Conservation (phyloP, 2,797 vertebrate species). For the Pristis pectinata region DNA sequence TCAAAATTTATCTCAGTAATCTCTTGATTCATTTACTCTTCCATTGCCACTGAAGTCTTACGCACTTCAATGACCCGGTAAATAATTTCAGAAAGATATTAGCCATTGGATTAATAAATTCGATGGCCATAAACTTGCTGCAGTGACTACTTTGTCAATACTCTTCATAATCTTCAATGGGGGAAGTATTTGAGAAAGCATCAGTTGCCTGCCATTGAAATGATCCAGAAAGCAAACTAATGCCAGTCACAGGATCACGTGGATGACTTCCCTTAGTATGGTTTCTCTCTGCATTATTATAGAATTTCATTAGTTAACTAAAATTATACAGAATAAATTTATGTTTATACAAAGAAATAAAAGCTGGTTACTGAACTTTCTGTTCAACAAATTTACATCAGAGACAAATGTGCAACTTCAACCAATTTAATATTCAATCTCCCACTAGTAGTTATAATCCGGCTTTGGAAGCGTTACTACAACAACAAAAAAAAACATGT, state of each 20-base stretch:
- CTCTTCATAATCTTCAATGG: background rate
- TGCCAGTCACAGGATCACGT: background rate
- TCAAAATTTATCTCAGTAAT: background rate
- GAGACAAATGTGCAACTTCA: background rate
- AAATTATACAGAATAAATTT: background rate
- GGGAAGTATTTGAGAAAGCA: background rate
- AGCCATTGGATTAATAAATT: background rate
- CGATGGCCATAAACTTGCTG: background rate
- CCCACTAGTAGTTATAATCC: background rate
- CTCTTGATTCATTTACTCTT: background rate
- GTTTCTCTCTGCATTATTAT: background rate
- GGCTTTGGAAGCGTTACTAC: background rate
- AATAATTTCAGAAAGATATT: background rate
- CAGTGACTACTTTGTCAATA: background rate
- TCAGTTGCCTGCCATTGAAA: background rate
- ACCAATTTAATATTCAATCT: background rate
- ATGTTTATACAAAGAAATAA: background rate
- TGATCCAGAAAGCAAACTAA: background rate
- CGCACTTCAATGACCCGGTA: background rate
- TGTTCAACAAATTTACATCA: background rate
- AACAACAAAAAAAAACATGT: background rate
- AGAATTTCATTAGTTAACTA: background rate
- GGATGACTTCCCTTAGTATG: background rate
- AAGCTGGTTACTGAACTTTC: background rate
- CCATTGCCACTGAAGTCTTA: no score